Conservation (phyloP, 2,888 invertebrate species). For the Busseola fusca region DNA sequence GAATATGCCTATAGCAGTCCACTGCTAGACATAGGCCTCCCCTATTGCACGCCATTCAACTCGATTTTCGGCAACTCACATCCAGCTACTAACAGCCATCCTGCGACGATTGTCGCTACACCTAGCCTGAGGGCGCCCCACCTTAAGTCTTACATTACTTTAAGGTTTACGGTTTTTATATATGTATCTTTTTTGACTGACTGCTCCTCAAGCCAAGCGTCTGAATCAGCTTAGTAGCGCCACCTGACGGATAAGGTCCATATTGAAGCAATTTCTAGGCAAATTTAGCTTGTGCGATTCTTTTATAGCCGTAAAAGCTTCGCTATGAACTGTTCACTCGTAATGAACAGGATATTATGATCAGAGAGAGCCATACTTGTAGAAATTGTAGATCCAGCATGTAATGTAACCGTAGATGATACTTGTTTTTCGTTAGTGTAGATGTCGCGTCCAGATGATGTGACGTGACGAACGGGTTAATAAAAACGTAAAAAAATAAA, state of each 20-base stretch:
- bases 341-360: neutral
- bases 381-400: neutral
- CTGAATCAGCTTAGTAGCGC: neutral
- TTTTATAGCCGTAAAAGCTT: neutral
- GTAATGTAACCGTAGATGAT: neutral
- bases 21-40: too few species aligned
- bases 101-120: too few species aligned
- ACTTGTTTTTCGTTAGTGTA: neutral
- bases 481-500: neutral
- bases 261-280: neutral
- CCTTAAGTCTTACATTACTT: too few species aligned
- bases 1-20: too few species aligned
- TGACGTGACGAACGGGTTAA: neutral
- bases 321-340: neutral
- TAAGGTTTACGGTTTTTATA: too few species aligned
- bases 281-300: neutral
- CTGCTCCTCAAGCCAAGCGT: too few species aligned
- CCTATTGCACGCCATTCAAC: too few species aligned
- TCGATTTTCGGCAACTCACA: too few species aligned
- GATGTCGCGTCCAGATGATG: neutral
- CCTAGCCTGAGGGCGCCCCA: too few species aligned
- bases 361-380: neutral
- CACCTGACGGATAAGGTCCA: neutral
- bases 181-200: too few species aligned
- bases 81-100: too few species aligned